Evolutionary conservation across 2,113 vertebrate species (phyloP), one percentile per base, ranked within the genome.

Genomic region (Triplophysa rosa): DNA sequence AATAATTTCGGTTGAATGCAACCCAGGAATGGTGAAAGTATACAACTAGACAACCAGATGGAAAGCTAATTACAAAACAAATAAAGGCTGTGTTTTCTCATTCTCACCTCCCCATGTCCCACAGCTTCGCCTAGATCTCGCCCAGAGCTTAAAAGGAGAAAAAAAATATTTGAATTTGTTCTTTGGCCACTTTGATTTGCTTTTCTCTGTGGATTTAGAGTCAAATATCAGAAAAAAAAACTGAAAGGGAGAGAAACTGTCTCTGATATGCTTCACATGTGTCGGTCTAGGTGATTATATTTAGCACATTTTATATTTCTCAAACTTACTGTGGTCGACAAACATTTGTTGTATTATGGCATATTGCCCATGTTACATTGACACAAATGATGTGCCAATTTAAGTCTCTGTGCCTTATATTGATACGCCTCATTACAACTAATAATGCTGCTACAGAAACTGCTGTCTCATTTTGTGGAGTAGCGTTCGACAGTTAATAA

Each of bases 81-180:
- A 54, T 70, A 63, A 24, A 73, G 14, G 42, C 21, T 17, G 21
- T 16, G 14, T 9, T 64, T 68, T 73, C 71, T 42, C 19, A 73
- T 78, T 78, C 64, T 70, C 54, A 79, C 12, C 64, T 80, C 49
- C 4, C 33, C 54, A 17, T 45, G 66, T 73, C 56, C 13, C n/a
- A n/a, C 59, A 72, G 40, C 58, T 16, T 67, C 10, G 7, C 19
- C 23, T 65, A 66, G 59, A 58, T 68, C 64, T 61, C 14, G 16
- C 49, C 49, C 14, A 24, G n/a, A 26, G 54, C 17, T 8, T 13
- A 19, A 59, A 14, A 3, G 40, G 23, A 62, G 42, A 45, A 69
- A 75, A 64, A 42, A 49, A 63, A 19, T 63, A 16, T 61, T 67
- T n/a, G 8, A 26, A 61, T 21, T 14, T 37, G 33, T 7, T 37